Percentiles rank a stretch among this genome's conserved stretches.
Conservation (phyloP, 2,797 vertebrate genomes). For the Epinephelus malabaricus region DNA sequence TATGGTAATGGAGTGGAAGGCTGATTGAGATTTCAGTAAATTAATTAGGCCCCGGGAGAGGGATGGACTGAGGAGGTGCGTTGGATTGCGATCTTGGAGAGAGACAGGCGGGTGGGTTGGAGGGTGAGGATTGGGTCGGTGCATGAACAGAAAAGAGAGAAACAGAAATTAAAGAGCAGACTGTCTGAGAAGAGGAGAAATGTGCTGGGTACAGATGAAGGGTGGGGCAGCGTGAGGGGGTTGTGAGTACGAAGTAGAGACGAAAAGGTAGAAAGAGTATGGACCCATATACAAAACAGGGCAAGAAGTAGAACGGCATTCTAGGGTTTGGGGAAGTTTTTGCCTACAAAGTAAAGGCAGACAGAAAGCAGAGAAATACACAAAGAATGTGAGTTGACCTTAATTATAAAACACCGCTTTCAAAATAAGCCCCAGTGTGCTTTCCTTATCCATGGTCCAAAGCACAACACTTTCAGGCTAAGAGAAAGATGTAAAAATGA, state of each 20-base stretch:
- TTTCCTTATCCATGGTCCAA: conserved; percentile 2
- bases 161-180: conserved; percentile 3
- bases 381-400: conserved; percentile 13
- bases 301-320: conserved; percentile 2
- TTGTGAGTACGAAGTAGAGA: conserved; percentile 17
- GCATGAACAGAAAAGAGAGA: conserved; percentile 21
- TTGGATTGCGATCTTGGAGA: conserved; percentile 33
- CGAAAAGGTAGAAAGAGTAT: not conserved
- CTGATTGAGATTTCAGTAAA: conserved; percentile 82
- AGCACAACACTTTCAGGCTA: conserved; percentile 19
- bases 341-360: conserved; percentile 1
- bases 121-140: conserved; percentile 23
- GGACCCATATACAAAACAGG: not conserved
- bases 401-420: conserved; percentile 32
- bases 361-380: conserved; percentile 4
- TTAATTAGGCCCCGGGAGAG: conserved; percentile 80
- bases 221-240: not conserved
- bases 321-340: not conserved
- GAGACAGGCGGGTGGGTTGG: conserved; percentile 49
- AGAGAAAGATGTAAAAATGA: conserved; percentile 8
- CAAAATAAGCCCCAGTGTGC: conserved; percentile 2
- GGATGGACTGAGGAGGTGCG: conserved; percentile 62
- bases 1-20: conserved; percentile 69
- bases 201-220: not conserved
- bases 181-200: conserved; percentile 1